These are phyloP conservation scores for Philotrypesis tridentata DNA, from an alignment of 1,140 invertebrate genomes.

Conservation along the genomic window DNA sequence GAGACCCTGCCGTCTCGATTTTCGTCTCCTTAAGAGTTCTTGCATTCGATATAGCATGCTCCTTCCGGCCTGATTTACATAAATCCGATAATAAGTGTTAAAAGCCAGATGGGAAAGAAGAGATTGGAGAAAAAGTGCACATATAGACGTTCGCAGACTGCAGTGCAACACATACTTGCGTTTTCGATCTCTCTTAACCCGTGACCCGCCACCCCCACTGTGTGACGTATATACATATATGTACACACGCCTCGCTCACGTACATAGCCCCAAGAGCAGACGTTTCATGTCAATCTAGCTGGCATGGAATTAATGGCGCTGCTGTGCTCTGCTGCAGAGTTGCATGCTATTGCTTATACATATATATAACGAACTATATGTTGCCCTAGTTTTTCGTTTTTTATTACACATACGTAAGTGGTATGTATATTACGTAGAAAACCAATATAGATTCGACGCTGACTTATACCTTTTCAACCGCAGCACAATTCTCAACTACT, in stretches of 20 bases:
- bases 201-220: not conserved
- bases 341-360: slow-evolving; percentile 67
- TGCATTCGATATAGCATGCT: slow-evolving; percentile 62
- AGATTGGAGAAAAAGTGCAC: slow-evolving; percentile 36
- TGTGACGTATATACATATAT: not conserved
- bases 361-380: slow-evolving; percentile 50
- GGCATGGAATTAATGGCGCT: slow-evolving; percentile 65
- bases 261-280: slow-evolving; percentile 47
- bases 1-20: no score
- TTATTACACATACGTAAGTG: not conserved
- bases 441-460: not conserved
- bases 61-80: slow-evolving; percentile 54
- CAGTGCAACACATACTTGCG: not conserved
- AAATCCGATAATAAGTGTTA: slow-evolving; percentile 55
- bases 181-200: not conserved
- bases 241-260: not conserved
- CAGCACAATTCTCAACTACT: not conserved
- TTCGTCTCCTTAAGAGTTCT: slow-evolving; percentile 54
- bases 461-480: not conserved
- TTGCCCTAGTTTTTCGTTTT: slow-evolving; percentile 19
- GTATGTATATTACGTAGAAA: not conserved
- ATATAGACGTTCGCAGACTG: not conserved
- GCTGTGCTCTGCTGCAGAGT: slow-evolving; percentile 57
- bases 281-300: slow-evolving; percentile 62
- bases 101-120: slow-evolving; percentile 19